Evolutionary conservation across 2,113 vertebrate species (phyloP).

Genomic region (Castor canadensis): DNA sequence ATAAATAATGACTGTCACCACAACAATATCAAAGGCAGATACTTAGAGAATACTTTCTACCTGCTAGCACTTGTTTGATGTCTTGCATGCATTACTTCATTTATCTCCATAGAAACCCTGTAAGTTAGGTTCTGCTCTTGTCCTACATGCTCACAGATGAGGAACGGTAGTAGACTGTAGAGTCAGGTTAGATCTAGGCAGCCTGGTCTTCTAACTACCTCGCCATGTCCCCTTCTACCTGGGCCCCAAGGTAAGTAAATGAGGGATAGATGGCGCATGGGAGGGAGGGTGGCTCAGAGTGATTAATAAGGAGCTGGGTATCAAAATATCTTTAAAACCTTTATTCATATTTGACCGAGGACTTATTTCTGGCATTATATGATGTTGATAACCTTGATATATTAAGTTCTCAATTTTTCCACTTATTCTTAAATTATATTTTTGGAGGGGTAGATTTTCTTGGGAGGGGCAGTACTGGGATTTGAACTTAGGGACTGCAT

Average conservation of each 20-base stretch:
- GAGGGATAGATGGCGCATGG: rapidly evolving
- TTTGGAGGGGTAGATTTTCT: background rate
- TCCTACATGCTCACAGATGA: background rate
- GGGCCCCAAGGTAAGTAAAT: background rate
- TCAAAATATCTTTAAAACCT: background rate
- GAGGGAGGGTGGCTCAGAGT: background rate
- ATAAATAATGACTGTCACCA: background rate
- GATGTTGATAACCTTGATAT: background rate
- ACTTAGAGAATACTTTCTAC: background rate
- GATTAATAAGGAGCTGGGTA: background rate
- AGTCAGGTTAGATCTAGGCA: background rate
- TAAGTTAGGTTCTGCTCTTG: background rate
- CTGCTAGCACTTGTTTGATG: background rate
- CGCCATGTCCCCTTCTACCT: too few species aligned
- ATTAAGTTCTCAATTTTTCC: background rate
- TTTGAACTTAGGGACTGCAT: too few species aligned
- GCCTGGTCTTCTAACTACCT: background rate
- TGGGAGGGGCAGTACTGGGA: too few species aligned
- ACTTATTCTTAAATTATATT: constrained; percentile 10
- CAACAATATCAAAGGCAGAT: background rate
- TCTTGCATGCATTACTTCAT: background rate
- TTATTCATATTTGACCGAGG: background rate
- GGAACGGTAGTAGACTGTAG: background rate
- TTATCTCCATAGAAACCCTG: constrained; percentile 11
- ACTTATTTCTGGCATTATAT: background rate